These are phyloP conservation scores for Clusia tigrina DNA, from an alignment of 2,888 invertebrate species.

Conservation along the genomic window DNA sequence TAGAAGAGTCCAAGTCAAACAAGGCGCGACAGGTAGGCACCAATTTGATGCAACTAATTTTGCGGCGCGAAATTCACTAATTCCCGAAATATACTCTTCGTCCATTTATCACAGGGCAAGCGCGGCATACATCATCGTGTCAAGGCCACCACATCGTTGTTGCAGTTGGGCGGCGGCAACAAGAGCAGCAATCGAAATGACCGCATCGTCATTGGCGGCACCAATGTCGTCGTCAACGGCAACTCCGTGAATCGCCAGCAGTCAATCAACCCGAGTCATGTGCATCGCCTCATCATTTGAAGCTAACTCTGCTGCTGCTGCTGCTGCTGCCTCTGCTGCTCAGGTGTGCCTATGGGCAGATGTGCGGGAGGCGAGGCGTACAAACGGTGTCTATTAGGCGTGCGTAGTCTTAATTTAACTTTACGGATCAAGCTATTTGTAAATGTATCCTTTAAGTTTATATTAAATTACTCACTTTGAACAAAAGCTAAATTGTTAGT, in stretches of 20 bases:
- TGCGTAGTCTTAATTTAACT: conserved; percentile 2
- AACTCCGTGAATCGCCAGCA: conserved; percentile 46
- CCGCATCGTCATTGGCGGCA: conserved; percentile 8
- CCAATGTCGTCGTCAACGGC: conserved; percentile 28
- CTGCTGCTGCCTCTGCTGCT: neutral
- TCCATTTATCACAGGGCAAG: conserved; percentile 51
- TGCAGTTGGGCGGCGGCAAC: conserved; percentile 39
- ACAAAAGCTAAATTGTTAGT: neutral
- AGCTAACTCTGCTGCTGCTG: neutral
- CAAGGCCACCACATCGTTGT: conserved; percentile 47
- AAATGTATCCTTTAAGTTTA: neutral
- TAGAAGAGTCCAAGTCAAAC: conserved; percentile 69
- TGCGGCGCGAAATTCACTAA: neutral
- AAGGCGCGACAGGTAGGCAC: conserved; percentile 55
- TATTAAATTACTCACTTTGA: neutral
- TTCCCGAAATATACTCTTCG: neutral
- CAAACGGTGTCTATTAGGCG: neutral
- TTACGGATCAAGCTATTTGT: neutral
- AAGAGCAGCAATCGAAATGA: conserved; percentile 35
- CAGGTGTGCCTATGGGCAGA: neutral
- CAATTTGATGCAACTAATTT: neutral
- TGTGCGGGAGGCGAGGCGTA: neutral
- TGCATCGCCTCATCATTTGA: conserved; percentile 61
- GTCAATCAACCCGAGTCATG: conserved; percentile 60
- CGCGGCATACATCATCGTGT: conserved; percentile 54